Evolutionary conservation across 2,888 invertebrate genomes (phyloP).

Genomic region (Pristionchus entomophagus): DNA sequence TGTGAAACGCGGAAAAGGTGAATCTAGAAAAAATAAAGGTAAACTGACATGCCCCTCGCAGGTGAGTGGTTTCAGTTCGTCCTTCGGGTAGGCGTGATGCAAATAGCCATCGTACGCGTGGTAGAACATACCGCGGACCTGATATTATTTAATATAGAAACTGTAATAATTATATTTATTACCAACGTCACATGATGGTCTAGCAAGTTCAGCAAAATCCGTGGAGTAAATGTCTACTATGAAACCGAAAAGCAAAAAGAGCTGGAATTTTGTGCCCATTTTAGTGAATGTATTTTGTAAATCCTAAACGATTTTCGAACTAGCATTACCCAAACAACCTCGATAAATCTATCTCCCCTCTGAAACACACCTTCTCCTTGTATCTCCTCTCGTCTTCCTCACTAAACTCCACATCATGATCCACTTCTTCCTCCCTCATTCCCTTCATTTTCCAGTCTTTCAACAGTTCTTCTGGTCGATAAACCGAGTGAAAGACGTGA

Average conservation of each 20-base stretch:
- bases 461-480: neutral
- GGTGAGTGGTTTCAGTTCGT: conserved; percentile 93
- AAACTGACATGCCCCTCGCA: conserved; percentile 82
- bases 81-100: conserved; percentile 92
- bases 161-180: neutral
- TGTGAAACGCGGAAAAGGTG: too few relatives aligned
- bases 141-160: neutral
- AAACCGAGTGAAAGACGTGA: neutral
- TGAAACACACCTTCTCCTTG: neutral
- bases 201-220: too few relatives aligned
- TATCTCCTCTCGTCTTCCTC: conserved; percentile 19
- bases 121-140: conserved; percentile 94
- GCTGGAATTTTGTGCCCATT: too few relatives aligned
- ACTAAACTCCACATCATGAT: conserved; percentile 14
- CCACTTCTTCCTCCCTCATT: neutral
- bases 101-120: conserved; percentile 98
- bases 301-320: too few relatives aligned
- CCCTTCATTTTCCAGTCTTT: neutral
- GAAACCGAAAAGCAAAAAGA: too few relatives aligned
- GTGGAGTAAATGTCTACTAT: too few relatives aligned
- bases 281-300: too few relatives aligned
- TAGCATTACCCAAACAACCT: too few relatives aligned
- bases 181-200: neutral
- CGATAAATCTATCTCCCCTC: too few relatives aligned
- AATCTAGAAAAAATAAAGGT: too few relatives aligned